Conservation (phyloP, 2,888 invertebrate genomes). For the Ornithoptera alexandrae region DNA sequence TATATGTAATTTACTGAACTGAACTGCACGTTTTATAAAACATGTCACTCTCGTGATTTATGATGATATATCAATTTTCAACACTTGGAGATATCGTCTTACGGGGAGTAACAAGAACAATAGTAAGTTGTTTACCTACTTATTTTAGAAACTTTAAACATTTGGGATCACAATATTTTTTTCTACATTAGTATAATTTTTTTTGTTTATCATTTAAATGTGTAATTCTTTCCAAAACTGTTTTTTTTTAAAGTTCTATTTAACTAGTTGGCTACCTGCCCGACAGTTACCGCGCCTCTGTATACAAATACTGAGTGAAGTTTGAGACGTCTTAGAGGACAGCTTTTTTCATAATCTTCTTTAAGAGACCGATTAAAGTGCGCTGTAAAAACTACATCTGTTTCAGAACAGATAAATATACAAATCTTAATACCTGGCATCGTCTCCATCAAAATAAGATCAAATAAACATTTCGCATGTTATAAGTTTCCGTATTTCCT, state of each 20-base stretch:
- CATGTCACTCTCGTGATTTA: too few species aligned
- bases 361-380: slow-evolving; percentile 16
- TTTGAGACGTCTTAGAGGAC: slow-evolving; percentile 28
- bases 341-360: slow-evolving; percentile 8
- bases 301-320: slow-evolving; percentile 30
- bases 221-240: slow-evolving; percentile 13
- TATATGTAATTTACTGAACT: too few species aligned
- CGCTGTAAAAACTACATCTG: slow-evolving; percentile 22
- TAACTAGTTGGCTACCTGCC: slow-evolving; percentile 20
- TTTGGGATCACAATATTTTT: too few species aligned
- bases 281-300: slow-evolving; percentile 13
- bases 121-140: too few species aligned
- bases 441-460: neutral
- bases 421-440: neutral
- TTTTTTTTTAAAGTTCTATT: slow-evolving; percentile 5
- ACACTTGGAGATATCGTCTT: too few species aligned
- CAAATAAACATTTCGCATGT: neutral
- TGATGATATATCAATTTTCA: too few species aligned
- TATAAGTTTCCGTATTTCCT: too few species aligned
- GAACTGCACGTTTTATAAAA: too few species aligned
- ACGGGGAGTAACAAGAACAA: too few species aligned
- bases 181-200: too few species aligned
- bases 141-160: too few species aligned
- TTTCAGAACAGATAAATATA: slow-evolving; percentile 17
- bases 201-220: neutral